Evolutionary conservation across 2,797 vertebrate species (phyloP), one percentile per base, ranked within the genome.

Genomic region (Euthynnus affinis): DNA sequence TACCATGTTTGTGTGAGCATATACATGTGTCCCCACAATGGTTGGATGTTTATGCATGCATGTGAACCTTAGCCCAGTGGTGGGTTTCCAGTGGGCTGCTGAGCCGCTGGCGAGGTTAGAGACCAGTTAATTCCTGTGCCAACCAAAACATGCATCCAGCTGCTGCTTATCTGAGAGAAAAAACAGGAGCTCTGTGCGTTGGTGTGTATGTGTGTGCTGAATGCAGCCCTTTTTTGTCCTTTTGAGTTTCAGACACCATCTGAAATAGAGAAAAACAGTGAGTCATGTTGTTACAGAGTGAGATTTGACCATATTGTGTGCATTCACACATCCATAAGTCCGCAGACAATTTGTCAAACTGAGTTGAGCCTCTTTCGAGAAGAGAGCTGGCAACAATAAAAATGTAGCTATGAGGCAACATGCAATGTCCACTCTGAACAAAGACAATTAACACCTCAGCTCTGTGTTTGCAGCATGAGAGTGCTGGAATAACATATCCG

Each of bases 121-220:
- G 37, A 59, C 65, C 76, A 68, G 72, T 68, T 66, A 60, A 69
- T 80, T 68, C 37, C 67, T 13, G 52, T 9, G 63, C 81, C 74
- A 80, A 76, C 18, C 44, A 22, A 79, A 87, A 81, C 64, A 78
- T 8, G 8, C 76, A 52, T 63, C 12, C 80, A 79, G 77, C 84
- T 83, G 60, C 66, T 49, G 46, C 46, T 84, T 78, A 80, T 82
- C 81, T 58, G 59, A 37, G 8, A 73, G 63, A 60, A 59, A 40
- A 65, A 74, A 46, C 12, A 34, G 55, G 63, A 58, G 22, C 14
- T 34, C 5, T 29, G 0, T n/a, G 18, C 52, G 6, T 63, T 9
- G 37, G 18, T 66, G 40, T 64, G 44, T 59, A 34, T 53, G 53
- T 46, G 42, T 61, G 58, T 51, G 27, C 29, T 63, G 32, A 63